These are phyloP conservation scores for Tenebrosternarchus preto DNA, from an alignment of 2,113 vertebrate genomes.

Conservation along the genomic window DNA sequence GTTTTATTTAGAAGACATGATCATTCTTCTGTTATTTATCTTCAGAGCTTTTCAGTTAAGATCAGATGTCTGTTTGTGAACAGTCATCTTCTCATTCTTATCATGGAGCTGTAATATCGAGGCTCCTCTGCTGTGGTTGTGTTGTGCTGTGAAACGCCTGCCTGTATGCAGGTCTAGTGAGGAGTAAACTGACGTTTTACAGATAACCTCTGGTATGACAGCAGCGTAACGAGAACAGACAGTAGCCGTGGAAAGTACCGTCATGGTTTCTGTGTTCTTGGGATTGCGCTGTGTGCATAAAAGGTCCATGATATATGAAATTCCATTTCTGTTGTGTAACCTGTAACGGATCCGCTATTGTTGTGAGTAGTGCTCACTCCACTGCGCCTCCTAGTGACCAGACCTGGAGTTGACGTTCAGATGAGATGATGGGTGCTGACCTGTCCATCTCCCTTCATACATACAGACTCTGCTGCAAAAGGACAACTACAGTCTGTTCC, in stretches of 20 bases:
- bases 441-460: background rate
- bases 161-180: background rate
- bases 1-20: too few species aligned
- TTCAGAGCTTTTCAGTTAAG: background rate
- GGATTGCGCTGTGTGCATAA: background rate
- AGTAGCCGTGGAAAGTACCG: background rate
- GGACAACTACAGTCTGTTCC: constrained; percentile 3
- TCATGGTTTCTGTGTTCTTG: constrained; percentile 7
- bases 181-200: background rate
- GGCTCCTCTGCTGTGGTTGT: background rate
- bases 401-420: constrained; percentile 13
- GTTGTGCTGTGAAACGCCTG: background rate
- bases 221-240: background rate
- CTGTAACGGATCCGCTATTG: constrained; percentile 45
- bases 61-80: constrained; percentile 17
- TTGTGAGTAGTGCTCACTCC: background rate
- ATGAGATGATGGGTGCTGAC: background rate
- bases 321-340: background rate
- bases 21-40: background rate
- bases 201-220: background rate
- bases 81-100: background rate
- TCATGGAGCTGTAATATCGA: background rate
- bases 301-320: constrained; percentile 5
- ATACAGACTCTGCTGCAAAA: background rate
- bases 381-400: constrained; percentile 11